Base-by-base conservation (phyloP, 2,797 vertebrate genomes). In the Yasuhikotakia modesta region DNA sequence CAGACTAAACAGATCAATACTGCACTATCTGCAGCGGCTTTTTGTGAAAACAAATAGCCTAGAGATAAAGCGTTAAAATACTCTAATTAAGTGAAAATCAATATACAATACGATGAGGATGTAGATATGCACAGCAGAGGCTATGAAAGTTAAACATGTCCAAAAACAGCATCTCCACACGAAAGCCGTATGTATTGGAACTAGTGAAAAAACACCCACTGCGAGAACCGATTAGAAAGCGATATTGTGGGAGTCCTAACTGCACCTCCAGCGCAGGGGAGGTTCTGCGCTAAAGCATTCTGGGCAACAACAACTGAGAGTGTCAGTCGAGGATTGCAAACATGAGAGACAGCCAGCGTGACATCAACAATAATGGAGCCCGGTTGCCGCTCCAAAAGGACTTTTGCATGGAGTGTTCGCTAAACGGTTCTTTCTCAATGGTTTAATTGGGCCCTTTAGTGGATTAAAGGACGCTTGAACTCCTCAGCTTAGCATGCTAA, bases 391-490 rank as follows among this genome's bases (percentile, higher is more conserved):
- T 73, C 12, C 19, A 67, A 53, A 72, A 78, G 46, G 24, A 35
- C 70, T 67, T 60, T 64, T 68, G 19, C 64, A 13, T 67, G 32
- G 46, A 2, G 43, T 60, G 65, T 64, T 71, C 19, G 17, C 39
- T 65, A 27, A 60, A 30, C 11, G 43, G 27, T 78, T 61, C 27
- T 13, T 64, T 52, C 73, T 79, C 52, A 73, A 35, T 72, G 63
- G n/a, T 69, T 76, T 82, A 84, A 84, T 73, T 73, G 65, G 63
- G 72, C 55, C 24, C 32, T 78, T 82, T 32, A 80, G 22, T 53
- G 64, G 22, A 76, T 74, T 63, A 73, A 24, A 69, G 58, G 14
- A 76, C 7, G n/a, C 22, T 50, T 66, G 17, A 57, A 55, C 73
- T 60, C 32, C 61, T 74, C 68, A 61, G 57, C 2, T 27, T 30